Evolutionary conservation across 1,140 invertebrate genomes (phyloP).

Genomic region (Alviniconcha marisindica): DNA sequence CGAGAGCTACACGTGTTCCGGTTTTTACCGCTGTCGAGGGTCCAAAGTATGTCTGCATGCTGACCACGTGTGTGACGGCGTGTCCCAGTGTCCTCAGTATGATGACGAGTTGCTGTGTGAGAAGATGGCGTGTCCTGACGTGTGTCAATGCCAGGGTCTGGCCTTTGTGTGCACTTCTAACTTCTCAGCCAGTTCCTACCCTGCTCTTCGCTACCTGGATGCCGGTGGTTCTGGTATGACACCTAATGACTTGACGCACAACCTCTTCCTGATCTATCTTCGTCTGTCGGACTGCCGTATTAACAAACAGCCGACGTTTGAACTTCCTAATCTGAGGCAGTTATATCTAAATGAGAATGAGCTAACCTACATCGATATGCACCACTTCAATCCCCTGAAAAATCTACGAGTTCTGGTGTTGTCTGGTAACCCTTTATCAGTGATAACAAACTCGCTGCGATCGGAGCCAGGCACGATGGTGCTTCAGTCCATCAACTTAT

Average conservation of each 20-base stretch:
- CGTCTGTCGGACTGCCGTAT: neutral
- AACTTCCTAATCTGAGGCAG: neutral
- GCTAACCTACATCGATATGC: neutral
- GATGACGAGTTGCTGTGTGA: slow-evolving; percentile 29
- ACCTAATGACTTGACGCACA: neutral
- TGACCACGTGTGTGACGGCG: slow-evolving; percentile 30
- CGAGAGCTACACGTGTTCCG: slow-evolving; percentile 16
- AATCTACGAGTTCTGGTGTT: neutral
- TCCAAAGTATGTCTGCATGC: neutral
- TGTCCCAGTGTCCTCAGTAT: slow-evolving; percentile 26
- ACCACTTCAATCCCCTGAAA: neutral
- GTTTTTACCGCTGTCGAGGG: slow-evolving; percentile 1
- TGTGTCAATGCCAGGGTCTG: slow-evolving; percentile 37
- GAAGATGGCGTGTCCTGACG: neutral
- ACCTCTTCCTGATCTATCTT: neutral
- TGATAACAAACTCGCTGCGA: neutral
- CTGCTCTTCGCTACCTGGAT: slow-evolving; percentile 16
- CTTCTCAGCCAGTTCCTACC: neutral
- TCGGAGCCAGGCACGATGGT: neutral
- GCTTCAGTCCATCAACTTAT: neutral
- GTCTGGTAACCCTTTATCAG: too few relatives aligned
- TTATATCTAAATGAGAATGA: neutral
- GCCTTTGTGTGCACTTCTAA: neutral
- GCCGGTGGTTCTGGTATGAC: neutral
- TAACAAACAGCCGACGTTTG: neutral